Base-by-base conservation (phyloP, 1,140 invertebrate species). In the Cyclina sinensis region DNA sequence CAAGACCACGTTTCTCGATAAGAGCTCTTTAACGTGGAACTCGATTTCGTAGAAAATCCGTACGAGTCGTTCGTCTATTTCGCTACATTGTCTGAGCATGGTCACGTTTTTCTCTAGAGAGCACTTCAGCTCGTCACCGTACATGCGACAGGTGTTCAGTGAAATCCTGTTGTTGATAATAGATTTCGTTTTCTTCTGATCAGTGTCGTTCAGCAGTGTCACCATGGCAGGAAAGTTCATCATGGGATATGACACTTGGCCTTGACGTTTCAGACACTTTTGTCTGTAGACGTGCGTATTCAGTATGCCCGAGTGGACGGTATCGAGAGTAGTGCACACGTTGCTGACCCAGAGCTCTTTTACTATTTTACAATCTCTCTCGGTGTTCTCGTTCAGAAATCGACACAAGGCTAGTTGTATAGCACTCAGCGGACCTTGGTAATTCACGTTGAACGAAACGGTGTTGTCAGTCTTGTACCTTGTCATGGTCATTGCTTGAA, bases 101-200 rank as follows among this genome's bases (percentile, higher is more conserved):
- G 12, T 43, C 16, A 73, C 32, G n/a, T 27, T 24, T 73, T 73
- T 32, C 21, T 11, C 18, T 5, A 73, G 21, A 12, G 32, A 39
- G 7, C 14, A 16, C 35, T 73, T 73, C 68, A 35, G n/a, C 35
- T 73, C 68, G 30, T 73, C 68, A 73, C 30, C 68, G n/a, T 73
- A 73, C 68, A 73, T 73, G 21, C 27, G 32, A 73, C 68, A 73
- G 27, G 68, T 73, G 39, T 35, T 73, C 21, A 73, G 30, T 35
- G 68, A 73, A 18, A 27, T 35, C 35, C 68, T 73, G 68, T 35
- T 73, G 32, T 73, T 73, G 68, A 73, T 73, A 14, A 73, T n/a
- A 21, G 68, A 73, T 35, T 73, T 21, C 12, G 68, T 43, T 39
- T 12, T 73, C 30, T 39, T 43, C 12, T 73, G 27, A 35, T 11